Evolutionary conservation across 2,888 invertebrate genomes (phyloP).

Genomic region (Cosmopolites sordidus): DNA sequence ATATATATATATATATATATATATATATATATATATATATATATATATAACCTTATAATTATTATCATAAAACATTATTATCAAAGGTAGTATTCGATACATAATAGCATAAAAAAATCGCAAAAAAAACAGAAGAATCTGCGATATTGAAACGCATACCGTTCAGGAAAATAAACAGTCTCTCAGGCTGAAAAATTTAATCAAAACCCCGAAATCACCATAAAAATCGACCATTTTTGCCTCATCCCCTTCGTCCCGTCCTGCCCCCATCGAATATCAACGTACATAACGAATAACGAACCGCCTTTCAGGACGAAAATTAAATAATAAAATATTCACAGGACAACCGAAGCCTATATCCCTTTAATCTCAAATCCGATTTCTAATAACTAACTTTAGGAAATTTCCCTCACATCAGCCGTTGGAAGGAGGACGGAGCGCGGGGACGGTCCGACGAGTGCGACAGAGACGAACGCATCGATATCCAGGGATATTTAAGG

Average conservation of each 20-base stretch:
- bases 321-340: slow-evolving; percentile 43
- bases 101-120: too few relatives aligned
- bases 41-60: too few relatives aligned
- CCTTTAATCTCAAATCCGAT: slow-evolving; percentile 43
- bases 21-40: too few relatives aligned
- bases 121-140: too few relatives aligned
- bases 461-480: slow-evolving; percentile 24
- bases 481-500: slow-evolving; percentile 21
- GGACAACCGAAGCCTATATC: slow-evolving; percentile 41
- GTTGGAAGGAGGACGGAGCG: slow-evolving; percentile 7
- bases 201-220: too few relatives aligned
- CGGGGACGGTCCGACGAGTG: slow-evolving; percentile 13
- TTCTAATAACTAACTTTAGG: slow-evolving; percentile 42
- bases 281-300: neutral
- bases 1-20: too few relatives aligned
- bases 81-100: too few relatives aligned
- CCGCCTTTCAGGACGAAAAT: slow-evolving; percentile 23
- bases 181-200: too few relatives aligned
- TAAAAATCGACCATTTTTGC: too few relatives aligned
- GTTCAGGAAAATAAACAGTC: too few relatives aligned
- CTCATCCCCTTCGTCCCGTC: neutral
- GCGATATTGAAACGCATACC: too few relatives aligned
- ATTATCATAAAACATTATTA: too few relatives aligned
- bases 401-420: slow-evolving; percentile 26
- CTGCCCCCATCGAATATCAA: neutral